These are phyloP conservation scores for Dromiciops gliroides DNA, from an alignment of 2,113 vertebrate species.

Conservation along the genomic window DNA sequence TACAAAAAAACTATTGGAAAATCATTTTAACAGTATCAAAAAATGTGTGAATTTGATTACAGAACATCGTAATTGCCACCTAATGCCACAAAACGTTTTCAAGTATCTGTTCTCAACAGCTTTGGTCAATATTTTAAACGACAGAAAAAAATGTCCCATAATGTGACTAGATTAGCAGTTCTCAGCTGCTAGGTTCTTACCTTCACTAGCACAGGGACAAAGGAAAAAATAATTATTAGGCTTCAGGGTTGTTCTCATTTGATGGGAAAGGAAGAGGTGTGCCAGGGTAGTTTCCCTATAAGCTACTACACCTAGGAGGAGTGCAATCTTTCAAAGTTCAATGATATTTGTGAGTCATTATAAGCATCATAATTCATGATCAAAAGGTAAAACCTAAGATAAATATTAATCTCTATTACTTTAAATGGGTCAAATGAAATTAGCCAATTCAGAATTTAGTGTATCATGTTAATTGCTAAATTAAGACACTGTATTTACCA, in stretches of 20 bases:
- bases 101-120: background rate
- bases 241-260: slow-evolving; percentile 3
- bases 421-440: background rate
- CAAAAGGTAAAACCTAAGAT: background rate
- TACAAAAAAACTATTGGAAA: background rate
- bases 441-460: background rate
- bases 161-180: background rate
- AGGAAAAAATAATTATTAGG: background rate
- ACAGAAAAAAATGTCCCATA: background rate
- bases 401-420: background rate
- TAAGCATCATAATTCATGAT: background rate
- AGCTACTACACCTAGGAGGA: background rate
- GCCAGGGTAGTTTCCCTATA: background rate
- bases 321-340: background rate
- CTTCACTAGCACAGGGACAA: background rate
- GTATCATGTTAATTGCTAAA: background rate
- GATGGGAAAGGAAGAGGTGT: background rate
- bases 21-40: slow-evolving; percentile 9
- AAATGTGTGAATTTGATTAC: slow-evolving; percentile 3
- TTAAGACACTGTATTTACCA: background rate
- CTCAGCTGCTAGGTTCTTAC: slow-evolving; percentile 17
- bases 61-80: background rate
- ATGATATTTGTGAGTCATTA: background rate
- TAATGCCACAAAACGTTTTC: background rate
- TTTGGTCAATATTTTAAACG: background rate